Conservation (phyloP, 35 echinoderm and acorn worm genomes). For the Stichopus chloronotus region DNA sequence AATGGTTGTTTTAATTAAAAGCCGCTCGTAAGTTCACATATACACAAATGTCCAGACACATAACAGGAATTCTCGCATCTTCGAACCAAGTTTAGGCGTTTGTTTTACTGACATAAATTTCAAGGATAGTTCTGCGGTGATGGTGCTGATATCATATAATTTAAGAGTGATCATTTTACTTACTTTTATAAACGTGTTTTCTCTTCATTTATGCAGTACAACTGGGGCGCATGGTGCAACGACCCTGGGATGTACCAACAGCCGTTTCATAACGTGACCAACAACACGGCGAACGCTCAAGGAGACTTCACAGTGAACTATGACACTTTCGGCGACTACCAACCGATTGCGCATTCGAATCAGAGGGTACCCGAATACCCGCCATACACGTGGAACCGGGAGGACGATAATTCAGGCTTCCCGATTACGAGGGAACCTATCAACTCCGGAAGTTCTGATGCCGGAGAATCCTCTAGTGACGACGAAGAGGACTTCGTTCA, state of each 20-base stretch:
- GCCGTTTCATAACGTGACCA: background rate
- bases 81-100: too few relatives aligned
- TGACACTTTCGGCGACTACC: background rate
- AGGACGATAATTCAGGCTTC: background rate
- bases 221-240: background rate
- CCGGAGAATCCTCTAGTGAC: slow-evolving; percentile 1
- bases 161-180: too few relatives aligned
- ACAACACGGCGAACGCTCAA: background rate
- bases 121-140: too few relatives aligned
- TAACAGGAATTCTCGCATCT: too few relatives aligned
- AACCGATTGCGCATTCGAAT: background rate
- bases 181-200: too few relatives aligned
- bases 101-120: too few relatives aligned
- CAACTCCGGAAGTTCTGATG: slow-evolving; percentile 10
- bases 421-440: background rate
- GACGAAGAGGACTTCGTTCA: slow-evolving; percentile 10
- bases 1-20: too few relatives aligned
- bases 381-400: background rate
- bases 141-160: too few relatives aligned
- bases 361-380: background rate
- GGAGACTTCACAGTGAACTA: background rate
- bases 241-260: slow-evolving; percentile 14
- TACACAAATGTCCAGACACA: too few relatives aligned
- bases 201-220: background rate
- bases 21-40: too few relatives aligned